These are phyloP conservation scores for Hyposoter dolosus DNA, from an alignment of 2,888 invertebrate genomes.

Conservation along the genomic window DNA sequence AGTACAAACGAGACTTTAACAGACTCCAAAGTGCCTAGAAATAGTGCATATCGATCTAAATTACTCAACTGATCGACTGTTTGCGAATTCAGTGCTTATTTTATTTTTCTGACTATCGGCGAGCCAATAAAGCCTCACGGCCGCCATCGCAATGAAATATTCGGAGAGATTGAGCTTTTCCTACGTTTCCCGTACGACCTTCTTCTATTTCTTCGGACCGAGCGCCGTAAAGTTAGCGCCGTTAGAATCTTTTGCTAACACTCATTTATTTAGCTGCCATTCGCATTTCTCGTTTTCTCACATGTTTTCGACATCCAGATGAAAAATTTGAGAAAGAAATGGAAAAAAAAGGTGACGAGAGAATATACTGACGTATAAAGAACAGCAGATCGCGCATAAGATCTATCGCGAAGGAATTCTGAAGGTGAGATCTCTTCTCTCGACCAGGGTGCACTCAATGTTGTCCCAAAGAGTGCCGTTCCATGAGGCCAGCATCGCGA, in stretches of 20 bases:
- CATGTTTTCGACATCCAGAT: slow-evolving; percentile 26
- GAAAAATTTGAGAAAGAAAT: background rate
- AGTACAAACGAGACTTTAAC: background rate
- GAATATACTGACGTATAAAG: slow-evolving; percentile 28
- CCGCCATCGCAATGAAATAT: background rate
- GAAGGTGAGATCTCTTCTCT: slow-evolving; percentile 56
- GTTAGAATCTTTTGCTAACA: background rate
- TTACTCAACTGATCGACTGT: background rate
- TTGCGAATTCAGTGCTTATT: background rate
- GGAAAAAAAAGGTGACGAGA: slow-evolving; percentile 35
- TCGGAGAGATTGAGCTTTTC: too few species aligned
- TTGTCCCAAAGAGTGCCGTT: slow-evolving; percentile 63
- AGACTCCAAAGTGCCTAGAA: background rate
- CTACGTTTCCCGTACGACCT: too few species aligned
- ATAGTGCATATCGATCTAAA: background rate
- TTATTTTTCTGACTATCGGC: too few species aligned
- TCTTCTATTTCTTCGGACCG: too few species aligned
- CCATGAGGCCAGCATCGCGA: slow-evolving; percentile 59
- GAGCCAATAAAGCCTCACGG: background rate
- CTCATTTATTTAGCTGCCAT: background rate
- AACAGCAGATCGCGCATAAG: slow-evolving; percentile 53
- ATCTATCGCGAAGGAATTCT: slow-evolving; percentile 42
- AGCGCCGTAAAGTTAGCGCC: too few species aligned
- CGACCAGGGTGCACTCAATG: slow-evolving; percentile 42
- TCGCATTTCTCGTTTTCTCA: slow-evolving; percentile 7